Base-by-base conservation (phyloP, 1,140 invertebrate genomes). In the Hylyphantes graminicola region DNA sequence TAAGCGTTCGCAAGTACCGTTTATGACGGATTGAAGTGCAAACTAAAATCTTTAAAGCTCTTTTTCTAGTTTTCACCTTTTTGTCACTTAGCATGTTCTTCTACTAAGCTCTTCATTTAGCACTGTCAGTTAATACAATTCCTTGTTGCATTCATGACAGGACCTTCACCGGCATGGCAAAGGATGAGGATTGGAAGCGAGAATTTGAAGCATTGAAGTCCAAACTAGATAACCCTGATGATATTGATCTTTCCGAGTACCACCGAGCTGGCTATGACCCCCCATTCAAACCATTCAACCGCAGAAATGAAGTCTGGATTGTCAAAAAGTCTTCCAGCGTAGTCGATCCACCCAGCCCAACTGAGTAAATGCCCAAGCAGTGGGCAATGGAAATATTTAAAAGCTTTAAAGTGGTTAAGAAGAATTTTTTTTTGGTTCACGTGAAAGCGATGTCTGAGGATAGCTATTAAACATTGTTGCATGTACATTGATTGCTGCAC, bases 261-360 rank as follows among this genome's bases (percentile, higher is more conserved):
- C 83, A 86, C 79, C 74, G 74, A 57, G 87, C 83, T 82, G 88
- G 87, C 8, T 89, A 88, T 73, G 88, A 89, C 77, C 86, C 88
- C 19, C 89, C 89, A 5, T 87, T 88, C 54, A 89, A 89, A 70
- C 86, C 88, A 51, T 87, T 87, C 86, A 89, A 88, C 73, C 78
- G 89, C 21, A 83, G 89, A 61, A 89, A 89, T 75, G 88, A 89
- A 82, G 85, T 89, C 15, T 89, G 88, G 88, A 86, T 87, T 19
- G 54, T 88, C 10, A 88, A 87, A 73, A 86, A 85, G 75, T 59
- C 82, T 11, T 76, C 82, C 9, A 68, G 63, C 35, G 50, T 59
- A 21, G 55, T 68, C 15, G 73, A 74, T 21, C 70, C 80, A 11
- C 80, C 74, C 50, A 83, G 61, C 61, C 82, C 82, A 53, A 85